Evolutionary conservation across 2,797 vertebrate species (phyloP).

Genomic region (Leuciscus waleckii): DNA sequence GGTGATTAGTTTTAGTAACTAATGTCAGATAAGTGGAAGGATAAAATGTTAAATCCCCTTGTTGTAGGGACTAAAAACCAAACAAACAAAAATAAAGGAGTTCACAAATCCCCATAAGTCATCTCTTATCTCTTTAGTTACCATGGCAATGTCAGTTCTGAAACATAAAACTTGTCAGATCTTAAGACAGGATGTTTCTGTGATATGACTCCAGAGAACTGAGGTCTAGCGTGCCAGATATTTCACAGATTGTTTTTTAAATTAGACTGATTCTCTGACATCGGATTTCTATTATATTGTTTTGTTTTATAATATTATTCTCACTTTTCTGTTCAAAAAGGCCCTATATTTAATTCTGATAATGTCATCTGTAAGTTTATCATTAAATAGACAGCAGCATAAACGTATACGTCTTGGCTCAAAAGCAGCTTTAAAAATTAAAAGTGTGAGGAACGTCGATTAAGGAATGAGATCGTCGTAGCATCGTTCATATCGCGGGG

Average conservation of each 20-base stretch:
- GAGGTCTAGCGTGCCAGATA: not conserved
- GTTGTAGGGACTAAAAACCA: not conserved
- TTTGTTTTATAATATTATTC: not conserved
- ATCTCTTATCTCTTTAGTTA: conserved; percentile 19
- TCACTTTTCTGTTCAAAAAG: not conserved
- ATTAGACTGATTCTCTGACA: not conserved
- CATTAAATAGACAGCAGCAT: not conserved
- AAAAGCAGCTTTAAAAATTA: not conserved
- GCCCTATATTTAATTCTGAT: not conserved
- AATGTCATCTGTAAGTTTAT: not conserved
- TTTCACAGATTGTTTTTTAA: conserved; percentile 4
- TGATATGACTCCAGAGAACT: conserved; percentile 1
- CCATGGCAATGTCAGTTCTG: conserved; percentile 29
- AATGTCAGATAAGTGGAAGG: not conserved
- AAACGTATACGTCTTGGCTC: not conserved
- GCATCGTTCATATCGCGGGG: conserved; percentile 29
- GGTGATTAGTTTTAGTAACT: conserved; percentile 12
- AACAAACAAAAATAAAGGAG: not conserved
- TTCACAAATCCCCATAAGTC: not conserved
- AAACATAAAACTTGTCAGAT: not conserved
- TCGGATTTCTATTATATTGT: not conserved
- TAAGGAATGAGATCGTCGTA: conserved; percentile 23
- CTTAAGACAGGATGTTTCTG: not conserved
- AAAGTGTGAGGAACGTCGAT: not conserved
- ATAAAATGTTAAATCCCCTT: conserved; percentile 13